phyloP scores from a whole-genome alignment of 2,113 vertebrate species.

The Leucopternis melanops region DNA sequence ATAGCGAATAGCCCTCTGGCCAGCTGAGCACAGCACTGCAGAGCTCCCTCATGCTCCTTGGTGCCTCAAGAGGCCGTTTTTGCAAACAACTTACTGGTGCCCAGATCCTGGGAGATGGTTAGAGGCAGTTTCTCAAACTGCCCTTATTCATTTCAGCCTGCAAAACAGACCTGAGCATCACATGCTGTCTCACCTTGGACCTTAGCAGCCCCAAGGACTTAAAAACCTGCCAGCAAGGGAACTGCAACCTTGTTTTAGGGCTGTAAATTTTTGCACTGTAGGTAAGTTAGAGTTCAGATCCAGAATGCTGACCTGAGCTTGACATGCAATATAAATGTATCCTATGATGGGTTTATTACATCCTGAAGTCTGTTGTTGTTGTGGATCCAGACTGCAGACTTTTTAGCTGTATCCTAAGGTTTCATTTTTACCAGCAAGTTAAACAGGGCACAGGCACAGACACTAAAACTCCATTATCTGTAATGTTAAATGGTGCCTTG shows the following conservation, averaged over 20 bases:
- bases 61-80: neutral
- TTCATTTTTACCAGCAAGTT: slow-evolving; percentile 54
- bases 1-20: neutral
- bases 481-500: slow-evolving; percentile 32
- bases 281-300: slow-evolving; percentile 53
- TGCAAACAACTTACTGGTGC: neutral
- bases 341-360: slow-evolving; percentile 65
- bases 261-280: slow-evolving; percentile 37
- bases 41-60: neutral
- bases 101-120: neutral
- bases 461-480: slow-evolving; percentile 43
- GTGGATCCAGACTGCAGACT: slow-evolving; percentile 32
- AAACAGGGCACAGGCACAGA: slow-evolving; percentile 40
- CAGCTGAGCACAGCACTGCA: neutral
- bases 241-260: neutral
- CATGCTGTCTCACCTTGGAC: neutral
- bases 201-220: neutral
- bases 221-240: neutral
- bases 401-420: slow-evolving; percentile 26
- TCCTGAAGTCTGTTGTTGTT: slow-evolving; percentile 55
- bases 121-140: neutral
- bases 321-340: slow-evolving; percentile 62
- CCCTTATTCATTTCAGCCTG: neutral
- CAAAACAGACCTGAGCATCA: neutral
- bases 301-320: slow-evolving; percentile 58